Evolutionary conservation across 2,888 invertebrate species (phyloP).

Genomic region (Dryobotodes eremita): DNA sequence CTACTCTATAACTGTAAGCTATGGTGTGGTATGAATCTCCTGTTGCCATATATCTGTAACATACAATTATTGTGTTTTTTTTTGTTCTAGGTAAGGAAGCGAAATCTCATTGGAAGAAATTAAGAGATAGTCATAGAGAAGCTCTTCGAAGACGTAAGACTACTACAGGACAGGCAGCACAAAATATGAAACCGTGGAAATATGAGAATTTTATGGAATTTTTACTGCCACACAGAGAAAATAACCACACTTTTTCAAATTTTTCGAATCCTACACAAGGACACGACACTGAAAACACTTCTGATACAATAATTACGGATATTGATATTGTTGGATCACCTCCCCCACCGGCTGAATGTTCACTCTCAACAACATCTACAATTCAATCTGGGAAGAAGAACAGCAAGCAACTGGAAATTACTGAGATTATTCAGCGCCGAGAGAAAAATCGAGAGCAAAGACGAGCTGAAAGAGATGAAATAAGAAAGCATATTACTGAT

Average conservation of each 20-base stretch:
- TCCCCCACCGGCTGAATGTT: conserved; percentile 23
- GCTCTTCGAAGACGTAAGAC: conserved; percentile 59
- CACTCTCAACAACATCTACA: conserved; percentile 21
- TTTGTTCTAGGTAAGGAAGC: conserved; percentile 59
- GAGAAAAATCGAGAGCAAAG: conserved; percentile 50
- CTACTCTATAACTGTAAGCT: conserved; percentile 37
- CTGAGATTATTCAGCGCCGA: conserved; percentile 27
- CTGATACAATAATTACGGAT: conserved; percentile 39
- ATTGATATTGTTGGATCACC: conserved; percentile 36
- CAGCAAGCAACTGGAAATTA: conserved; percentile 43
- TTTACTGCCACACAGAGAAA: conserved; percentile 49
- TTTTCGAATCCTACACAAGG: conserved; percentile 15
- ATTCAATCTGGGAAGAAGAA: conserved; percentile 41
- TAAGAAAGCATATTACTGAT: conserved; percentile 44
- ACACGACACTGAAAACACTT: conserved; percentile 37
- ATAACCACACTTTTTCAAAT: conserved; percentile 16
- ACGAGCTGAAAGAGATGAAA: conserved; percentile 49
- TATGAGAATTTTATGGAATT: conserved; percentile 61
- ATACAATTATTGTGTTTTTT: conserved; percentile 46
- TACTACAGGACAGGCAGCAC: conserved; percentile 45
- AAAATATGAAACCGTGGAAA: conserved; percentile 60
- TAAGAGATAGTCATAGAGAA: conserved; percentile 65
- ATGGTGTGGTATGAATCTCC: conserved; percentile 38
- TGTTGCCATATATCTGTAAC: conserved; percentile 46
- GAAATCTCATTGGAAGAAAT: conserved; percentile 64